Base-by-base conservation (phyloP, 2,113 vertebrate species). In the Setophaga kirtlandii region DNA sequence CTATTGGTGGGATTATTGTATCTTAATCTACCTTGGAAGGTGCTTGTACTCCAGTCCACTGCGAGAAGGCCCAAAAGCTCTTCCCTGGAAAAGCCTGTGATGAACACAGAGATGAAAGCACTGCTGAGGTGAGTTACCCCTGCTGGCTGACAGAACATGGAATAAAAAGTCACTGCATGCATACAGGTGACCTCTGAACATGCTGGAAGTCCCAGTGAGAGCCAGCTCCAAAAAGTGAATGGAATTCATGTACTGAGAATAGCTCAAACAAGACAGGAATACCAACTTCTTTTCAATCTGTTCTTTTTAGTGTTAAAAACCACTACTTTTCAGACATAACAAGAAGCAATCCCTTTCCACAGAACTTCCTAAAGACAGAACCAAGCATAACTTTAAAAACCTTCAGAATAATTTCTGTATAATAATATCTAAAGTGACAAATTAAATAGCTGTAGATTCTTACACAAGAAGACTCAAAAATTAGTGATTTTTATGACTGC, bases 41-140 rank as follows among this genome's bases (percentile, higher is more conserved):
- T 46, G 21, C 3, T 46, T 53, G 9, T 33, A 31, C 39, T 81
- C 14, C 37, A 96, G 10, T 12, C 16, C 50, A 16, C 2, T 73
- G n/a, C 64, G 49, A 69, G 55, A 27, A 81, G 31, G 46, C 24
- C 55, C 52, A 28, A 56, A 82, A 82, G 42, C 42, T 59, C 23
- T 4, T 8, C 23, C 39, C 56, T 8, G 33, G 64, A 37, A 50
- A 76, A 50, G 1, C 18, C 49, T 1, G 8, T 1, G 2, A 68
- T 33, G 27, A 55, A 68, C 30, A 52, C 0, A 42, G 6, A n/a
- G 35, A 44, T 9, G 20, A 60, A 84, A 60, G 69, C 60, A 42
- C 50, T 42, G 52, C 44, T 47, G 35, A 47, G 23, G 18, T 12
- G 5, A 15, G 7, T 21, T 17, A 50, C 50, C 30, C n/a, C 17